Conservation (phyloP, 2,113 vertebrate genomes). For the Oreochromis spilurus region DNA sequence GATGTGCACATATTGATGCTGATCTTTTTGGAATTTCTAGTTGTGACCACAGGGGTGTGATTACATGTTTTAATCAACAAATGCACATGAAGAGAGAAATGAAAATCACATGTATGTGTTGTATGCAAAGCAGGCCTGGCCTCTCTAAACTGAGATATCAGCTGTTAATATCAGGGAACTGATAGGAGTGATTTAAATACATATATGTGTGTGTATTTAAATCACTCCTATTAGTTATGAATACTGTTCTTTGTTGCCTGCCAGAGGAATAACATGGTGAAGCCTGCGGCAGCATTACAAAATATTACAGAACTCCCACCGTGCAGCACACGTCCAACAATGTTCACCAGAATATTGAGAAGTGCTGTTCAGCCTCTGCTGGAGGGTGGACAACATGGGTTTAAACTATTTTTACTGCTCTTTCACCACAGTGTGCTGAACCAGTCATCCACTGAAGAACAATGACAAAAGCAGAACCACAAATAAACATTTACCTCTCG, state of each 20-base stretch:
- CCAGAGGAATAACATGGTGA: not conserved
- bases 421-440: not conserved
- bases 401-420: not conserved
- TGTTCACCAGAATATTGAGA: not conserved
- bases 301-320: not conserved
- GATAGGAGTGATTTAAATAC: not conserved
- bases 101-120: not conserved
- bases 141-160: not conserved
- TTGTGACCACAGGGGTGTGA: not conserved
- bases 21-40: not conserved
- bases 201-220: not conserved
- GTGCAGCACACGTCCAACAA: not conserved
- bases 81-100: not conserved
- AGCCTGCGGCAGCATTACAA: not conserved
- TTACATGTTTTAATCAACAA: not conserved
- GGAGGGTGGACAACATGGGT: not conserved
- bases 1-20: not conserved
- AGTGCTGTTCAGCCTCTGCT: not conserved
- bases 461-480: not conserved
- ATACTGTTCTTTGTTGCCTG: not conserved
- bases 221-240: not conserved
- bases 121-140: not conserved
- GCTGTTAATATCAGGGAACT: not conserved
- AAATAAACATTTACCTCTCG: not conserved
- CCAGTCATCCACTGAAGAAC: not conserved